Evolutionary conservation across 2,113 vertebrate species (phyloP).

Genomic region (Lagopus muta): DNA sequence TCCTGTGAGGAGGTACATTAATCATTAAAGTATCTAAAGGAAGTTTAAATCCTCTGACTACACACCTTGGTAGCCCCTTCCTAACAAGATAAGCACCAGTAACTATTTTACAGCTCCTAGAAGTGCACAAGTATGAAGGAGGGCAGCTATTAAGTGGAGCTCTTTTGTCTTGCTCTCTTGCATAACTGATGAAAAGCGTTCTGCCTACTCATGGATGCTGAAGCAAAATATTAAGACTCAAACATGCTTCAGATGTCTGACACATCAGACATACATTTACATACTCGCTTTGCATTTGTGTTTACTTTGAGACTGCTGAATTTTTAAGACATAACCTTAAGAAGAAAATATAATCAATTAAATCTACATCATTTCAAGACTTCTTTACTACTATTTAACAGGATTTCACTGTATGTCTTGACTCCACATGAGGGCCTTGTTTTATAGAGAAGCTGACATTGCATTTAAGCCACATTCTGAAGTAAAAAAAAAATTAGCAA

Average conservation of each 20-base stretch:
- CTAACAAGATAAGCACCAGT: background rate
- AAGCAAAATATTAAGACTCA: background rate
- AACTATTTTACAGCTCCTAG: constrained; percentile 12
- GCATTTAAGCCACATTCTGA: constrained; percentile 24
- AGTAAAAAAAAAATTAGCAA: constrained; percentile 49
- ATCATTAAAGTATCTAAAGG: background rate
- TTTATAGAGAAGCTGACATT: constrained; percentile 16
- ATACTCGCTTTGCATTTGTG: background rate
- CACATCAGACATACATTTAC: background rate
- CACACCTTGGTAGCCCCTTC: background rate
- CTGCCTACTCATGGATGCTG: background rate
- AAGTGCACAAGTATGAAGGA: background rate
- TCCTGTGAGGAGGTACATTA: background rate
- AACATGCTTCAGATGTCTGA: background rate
- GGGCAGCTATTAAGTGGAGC: background rate
- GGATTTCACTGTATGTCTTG: background rate
- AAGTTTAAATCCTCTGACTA: background rate
- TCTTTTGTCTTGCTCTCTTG: constrained; percentile 1
- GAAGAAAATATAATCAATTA: background rate
- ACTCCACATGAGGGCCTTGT: background rate
- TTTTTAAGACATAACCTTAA: background rate
- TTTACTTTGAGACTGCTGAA: background rate
- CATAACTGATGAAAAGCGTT: background rate
- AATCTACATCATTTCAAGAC: background rate
- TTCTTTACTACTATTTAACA: background rate